Evolutionary conservation across 2,888 invertebrate genomes (phyloP).

Genomic region (Drosophila imparisetae): DNA sequence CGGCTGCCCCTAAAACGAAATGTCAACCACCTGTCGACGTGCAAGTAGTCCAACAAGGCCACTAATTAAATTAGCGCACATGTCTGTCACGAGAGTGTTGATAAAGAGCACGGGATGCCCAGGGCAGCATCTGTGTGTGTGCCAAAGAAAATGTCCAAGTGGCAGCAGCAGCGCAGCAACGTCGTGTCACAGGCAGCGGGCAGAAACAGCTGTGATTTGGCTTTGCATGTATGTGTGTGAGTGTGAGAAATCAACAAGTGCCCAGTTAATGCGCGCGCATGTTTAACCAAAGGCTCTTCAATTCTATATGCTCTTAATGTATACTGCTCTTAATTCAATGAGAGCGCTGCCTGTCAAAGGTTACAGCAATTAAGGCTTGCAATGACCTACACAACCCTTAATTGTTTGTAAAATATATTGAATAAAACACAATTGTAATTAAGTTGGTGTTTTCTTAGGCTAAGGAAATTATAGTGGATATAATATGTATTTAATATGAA

Average conservation of each 20-base stretch:
- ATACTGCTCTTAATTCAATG: slow-evolving; percentile 29
- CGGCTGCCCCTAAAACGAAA: slow-evolving; percentile 39
- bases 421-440: neutral
- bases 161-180: slow-evolving; percentile 19
- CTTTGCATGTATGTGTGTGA: slow-evolving; percentile 13
- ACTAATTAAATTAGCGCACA: slow-evolving; percentile 75
- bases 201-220: slow-evolving; percentile 61
- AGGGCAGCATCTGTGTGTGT: slow-evolving; percentile 3
- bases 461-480: neutral
- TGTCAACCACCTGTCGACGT: slow-evolving; percentile 77
- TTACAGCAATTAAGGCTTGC: slow-evolving; percentile 2
- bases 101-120: slow-evolving; percentile 20
- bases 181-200: slow-evolving; percentile 38
- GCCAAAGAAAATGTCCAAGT: slow-evolving; percentile 31
- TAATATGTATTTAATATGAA: neutral
- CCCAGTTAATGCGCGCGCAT: slow-evolving; percentile 66
- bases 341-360: slow-evolving; percentile 4
- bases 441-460: neutral
- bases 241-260: slow-evolving; percentile 73
- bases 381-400: neutral
- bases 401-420: neutral
- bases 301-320: slow-evolving; percentile 32
- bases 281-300: slow-evolving; percentile 17
- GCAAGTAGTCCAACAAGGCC: slow-evolving; percentile 53
- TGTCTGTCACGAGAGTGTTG: slow-evolving; percentile 51